Conservation (phyloP, 2,797 vertebrate species). For the Peromyscus attwateri region DNA sequence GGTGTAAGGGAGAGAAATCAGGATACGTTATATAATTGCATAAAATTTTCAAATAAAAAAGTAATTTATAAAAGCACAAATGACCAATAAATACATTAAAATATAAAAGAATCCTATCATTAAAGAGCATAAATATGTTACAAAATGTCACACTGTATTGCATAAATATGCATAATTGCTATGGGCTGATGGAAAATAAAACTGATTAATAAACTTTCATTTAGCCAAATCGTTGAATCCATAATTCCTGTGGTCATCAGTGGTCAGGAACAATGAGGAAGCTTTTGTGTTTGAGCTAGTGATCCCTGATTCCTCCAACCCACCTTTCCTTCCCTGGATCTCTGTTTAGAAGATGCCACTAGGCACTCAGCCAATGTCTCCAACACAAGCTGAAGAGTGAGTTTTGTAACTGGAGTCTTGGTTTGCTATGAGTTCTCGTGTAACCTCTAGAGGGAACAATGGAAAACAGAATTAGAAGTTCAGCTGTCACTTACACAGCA, state of each 20-base stretch:
- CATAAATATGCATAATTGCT: not conserved
- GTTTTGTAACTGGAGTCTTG: not conserved
- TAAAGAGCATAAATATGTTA: not conserved
- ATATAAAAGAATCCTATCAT: not conserved
- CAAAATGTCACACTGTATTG: not conserved
- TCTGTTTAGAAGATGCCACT: not conserved
- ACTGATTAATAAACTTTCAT: not conserved
- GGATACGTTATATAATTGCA: not conserved
- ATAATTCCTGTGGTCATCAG: not conserved
- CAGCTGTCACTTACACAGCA: not conserved
- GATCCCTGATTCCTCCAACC: not conserved
- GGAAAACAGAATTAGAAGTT: not conserved
- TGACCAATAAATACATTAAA: not conserved
- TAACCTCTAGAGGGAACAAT: not conserved
- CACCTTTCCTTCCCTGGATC: not conserved
- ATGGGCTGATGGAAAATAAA: not conserved
- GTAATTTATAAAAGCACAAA: not conserved
- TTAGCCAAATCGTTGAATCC: too few species aligned
- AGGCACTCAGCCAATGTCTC: not conserved
- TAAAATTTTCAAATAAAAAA: not conserved
- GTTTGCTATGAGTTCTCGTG: not conserved
- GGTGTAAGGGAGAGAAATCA: not conserved
- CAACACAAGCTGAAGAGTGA: not conserved
- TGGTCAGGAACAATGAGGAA: not conserved
- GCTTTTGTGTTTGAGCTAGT: not conserved